phyloP scores from a whole-genome alignment of 2,797 vertebrate species.

The Limnodromus scolopaceus region DNA sequence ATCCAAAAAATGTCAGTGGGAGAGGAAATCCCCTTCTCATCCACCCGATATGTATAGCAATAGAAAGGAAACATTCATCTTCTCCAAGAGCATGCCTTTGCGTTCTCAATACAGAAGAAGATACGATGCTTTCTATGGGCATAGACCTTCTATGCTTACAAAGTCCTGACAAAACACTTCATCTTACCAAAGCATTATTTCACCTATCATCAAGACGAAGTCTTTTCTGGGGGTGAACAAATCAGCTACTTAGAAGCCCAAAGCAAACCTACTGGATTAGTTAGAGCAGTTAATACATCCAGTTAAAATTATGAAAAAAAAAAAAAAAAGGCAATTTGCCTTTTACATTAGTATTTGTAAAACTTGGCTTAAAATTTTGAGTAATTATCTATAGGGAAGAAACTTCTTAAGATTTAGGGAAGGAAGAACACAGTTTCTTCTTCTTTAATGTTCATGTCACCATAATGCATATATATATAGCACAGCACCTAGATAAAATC shows the following conservation, averaged over 20 bases:
- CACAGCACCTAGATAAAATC: slow-evolving; percentile 52
- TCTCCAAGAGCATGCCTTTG: background rate
- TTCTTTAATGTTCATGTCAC: slow-evolving; percentile 1
- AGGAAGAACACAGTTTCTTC: slow-evolving; percentile 1
- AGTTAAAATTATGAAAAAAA: background rate
- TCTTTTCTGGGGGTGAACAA: background rate
- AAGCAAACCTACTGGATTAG: background rate
- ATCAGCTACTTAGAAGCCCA: background rate
- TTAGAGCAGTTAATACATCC: background rate
- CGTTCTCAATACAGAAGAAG: background rate
- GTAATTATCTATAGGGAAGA: background rate
- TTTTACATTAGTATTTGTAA: background rate
- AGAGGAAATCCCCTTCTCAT: background rate
- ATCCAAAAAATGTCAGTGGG: background rate
- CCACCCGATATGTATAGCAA: background rate
- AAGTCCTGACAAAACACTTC: background rate
- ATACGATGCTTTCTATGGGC: background rate
- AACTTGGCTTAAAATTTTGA: background rate
- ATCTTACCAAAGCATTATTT: background rate
- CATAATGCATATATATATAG: slow-evolving; percentile 1
- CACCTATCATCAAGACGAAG: background rate
- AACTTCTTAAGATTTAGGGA: background rate
- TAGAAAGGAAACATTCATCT: background rate
- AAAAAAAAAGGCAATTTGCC: fast-evolving
- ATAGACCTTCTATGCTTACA: background rate